Evolutionary conservation across 2,888 invertebrate genomes (phyloP), one percentile per base, ranked within the genome.

Genomic region (Clistopyga incitator): DNA sequence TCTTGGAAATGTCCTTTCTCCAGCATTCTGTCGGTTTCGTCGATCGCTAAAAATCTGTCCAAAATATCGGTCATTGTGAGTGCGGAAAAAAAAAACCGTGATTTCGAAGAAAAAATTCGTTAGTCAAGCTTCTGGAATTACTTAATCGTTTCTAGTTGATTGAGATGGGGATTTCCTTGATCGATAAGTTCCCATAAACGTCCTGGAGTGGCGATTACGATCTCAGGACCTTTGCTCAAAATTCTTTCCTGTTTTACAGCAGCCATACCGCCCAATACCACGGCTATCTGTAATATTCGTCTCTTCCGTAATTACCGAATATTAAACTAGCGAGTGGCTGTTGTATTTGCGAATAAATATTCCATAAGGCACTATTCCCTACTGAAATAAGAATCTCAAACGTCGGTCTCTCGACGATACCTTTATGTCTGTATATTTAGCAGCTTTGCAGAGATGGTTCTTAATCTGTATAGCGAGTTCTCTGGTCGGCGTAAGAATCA

Each of bases 11-110:
- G 99, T 0, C 98, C 98, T 87, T 96, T 96, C 92, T 99, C 99
- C 18, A 99, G 94, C 99, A 99, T 99, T 82, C 99, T 95, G 93
- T 99, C 99, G 0, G 99, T 99, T 94, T 99, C 99, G 93, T 99
- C 99, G 87, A 99, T 97, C 0, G 98, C 99, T 84, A 99, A 94
- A 93, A 96, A 98, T 91, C 98, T 98, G 80, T 23, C 18, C 6
- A 34, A 71, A 50, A 11, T 1, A 67, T 64, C 15, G 4, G 13
- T 42, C 74, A 15, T 70, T 52, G 23, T 78, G 71, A 29, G 34
- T 10, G 23, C 45, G 59, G 23, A 29, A 18, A 61, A 29, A 29
- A 50, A 50, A n/a, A 25, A 4, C 54, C n/a, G 4, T 18, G 6
- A 61, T 38, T 34, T 61, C 11, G 2, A 10, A 45, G 6, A 8